Percentiles rank a stretch among this genome's conserved stretches.
phyloP scores from a whole-genome alignment of 2,888 invertebrate genomes.

The Macrophya annulata region DNA sequence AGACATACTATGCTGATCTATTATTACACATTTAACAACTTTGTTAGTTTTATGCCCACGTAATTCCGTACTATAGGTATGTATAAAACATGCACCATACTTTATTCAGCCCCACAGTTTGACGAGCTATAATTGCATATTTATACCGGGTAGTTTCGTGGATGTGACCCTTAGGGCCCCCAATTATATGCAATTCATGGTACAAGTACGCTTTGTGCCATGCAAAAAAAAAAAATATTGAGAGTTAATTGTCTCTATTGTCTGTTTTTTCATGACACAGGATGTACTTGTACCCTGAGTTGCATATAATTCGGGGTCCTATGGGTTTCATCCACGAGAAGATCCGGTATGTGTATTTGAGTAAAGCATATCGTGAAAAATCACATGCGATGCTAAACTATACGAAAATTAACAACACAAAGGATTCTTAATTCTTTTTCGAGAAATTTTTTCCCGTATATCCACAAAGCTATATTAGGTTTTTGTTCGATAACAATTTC shows the following conservation, averaged over 20 bases:
- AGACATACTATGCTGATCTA: neutral
- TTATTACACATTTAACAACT: constrained; percentile 23
- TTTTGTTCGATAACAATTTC: neutral
- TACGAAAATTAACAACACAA: neutral
- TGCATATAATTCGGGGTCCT: too few relatives aligned
- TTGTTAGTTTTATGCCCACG: constrained; percentile 19
- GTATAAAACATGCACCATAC: constrained; percentile 27
- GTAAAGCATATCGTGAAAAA: neutral
- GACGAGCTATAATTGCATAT: constrained; percentile 5
- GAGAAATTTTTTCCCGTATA: neutral
- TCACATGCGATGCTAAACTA: neutral
- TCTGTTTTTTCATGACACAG: too few relatives aligned
- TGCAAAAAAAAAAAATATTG: too few relatives aligned
- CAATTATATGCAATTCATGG: too few relatives aligned
- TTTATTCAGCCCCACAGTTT: neutral
- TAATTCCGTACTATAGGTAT: neutral
- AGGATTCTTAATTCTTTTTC: neutral
- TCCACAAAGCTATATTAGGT: neutral
- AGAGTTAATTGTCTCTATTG: too few relatives aligned
- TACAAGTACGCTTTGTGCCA: too few relatives aligned
- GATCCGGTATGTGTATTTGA: neutral
- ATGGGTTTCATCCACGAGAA: too few relatives aligned
- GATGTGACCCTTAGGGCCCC: too few relatives aligned
- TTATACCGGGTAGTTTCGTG: too few relatives aligned
- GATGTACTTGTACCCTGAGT: too few relatives aligned